A percentile compares a stretch with the other conserved stretches of the same genome.
Evolutionary conservation across 2,797 vertebrate genomes (phyloP).

Genomic region (Acanthornis magna): DNA sequence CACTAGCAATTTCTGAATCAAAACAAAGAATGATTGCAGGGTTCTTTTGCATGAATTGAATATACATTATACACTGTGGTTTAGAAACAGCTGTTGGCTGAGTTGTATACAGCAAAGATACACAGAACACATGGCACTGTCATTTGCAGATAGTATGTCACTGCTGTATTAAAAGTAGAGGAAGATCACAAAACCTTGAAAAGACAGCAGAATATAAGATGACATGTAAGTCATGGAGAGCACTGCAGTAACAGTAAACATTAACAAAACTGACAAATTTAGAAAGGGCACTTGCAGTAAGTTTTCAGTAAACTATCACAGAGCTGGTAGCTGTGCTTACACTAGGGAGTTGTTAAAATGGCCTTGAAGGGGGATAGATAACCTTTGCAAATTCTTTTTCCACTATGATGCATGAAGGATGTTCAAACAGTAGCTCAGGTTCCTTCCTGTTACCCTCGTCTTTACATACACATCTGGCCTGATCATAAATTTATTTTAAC

Average conservation of each 20-base stretch:
- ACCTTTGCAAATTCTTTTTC: background rate
- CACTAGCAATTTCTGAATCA: conserved; percentile 26
- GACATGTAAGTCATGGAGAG: background rate
- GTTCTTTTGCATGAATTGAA: background rate
- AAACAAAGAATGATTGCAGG: conserved; percentile 28
- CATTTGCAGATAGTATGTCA: background rate
- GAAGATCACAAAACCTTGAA: background rate
- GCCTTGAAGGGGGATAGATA: background rate
- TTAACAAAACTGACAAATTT: background rate
- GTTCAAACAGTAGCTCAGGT: background rate
- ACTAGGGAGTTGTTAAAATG: background rate
- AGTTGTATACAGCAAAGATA: background rate
- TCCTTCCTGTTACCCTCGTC: background rate
- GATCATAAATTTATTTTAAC: background rate
- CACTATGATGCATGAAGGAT: background rate
- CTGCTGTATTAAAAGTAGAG: background rate
- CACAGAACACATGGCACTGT: conserved; percentile 23
- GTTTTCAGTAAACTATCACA: background rate
- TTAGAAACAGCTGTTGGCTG: conserved; percentile 30
- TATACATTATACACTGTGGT: background rate
- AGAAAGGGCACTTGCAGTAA: background rate
- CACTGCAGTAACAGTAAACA: background rate
- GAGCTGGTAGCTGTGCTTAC: background rate
- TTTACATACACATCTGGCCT: background rate
- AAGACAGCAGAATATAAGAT: background rate